Evolutionary conservation across 1,140 invertebrate genomes (phyloP).

Genomic region (Diabrotica virgifera): DNA sequence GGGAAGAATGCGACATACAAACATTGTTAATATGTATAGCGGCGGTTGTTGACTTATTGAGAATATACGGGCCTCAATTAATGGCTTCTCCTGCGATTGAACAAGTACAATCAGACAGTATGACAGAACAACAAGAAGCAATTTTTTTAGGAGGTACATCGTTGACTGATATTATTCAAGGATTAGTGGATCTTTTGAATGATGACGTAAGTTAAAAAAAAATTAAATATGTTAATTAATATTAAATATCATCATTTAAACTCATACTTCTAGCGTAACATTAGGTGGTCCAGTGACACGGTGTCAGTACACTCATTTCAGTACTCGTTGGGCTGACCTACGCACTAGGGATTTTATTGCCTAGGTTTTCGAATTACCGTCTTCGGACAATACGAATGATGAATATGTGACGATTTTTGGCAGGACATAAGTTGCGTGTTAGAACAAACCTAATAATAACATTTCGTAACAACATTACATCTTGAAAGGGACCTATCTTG

Average conservation of each 20-base stretch:
- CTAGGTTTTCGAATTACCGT: too few species aligned
- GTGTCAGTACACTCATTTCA: too few species aligned
- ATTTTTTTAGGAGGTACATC: slow-evolving; percentile 34
- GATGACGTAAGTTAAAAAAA: slow-evolving; percentile 27
- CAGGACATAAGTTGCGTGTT: not conserved
- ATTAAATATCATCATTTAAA: too few species aligned
- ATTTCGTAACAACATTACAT: too few species aligned
- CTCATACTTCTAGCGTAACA: too few species aligned
- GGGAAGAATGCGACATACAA: slow-evolving; percentile 29
- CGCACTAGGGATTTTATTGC: too few species aligned
- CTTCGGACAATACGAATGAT: too few species aligned
- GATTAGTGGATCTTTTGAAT: slow-evolving; percentile 32
- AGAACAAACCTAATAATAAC: too few species aligned
- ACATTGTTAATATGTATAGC: slow-evolving; percentile 27
- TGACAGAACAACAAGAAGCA: slow-evolving; percentile 25
- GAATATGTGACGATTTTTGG: too few species aligned
- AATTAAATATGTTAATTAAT: not conserved
- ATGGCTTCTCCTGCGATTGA: slow-evolving; percentile 25
- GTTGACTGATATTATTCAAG: slow-evolving; percentile 27
- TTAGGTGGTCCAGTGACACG: too few species aligned
- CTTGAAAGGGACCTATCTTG: too few species aligned
- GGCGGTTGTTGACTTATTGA: slow-evolving; percentile 28
- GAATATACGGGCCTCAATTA: slow-evolving; percentile 31
- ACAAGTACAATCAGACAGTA: slow-evolving; percentile 26
- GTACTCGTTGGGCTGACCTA: too few species aligned